These are phyloP conservation scores for Tuta absoluta DNA, from an alignment of 2,888 invertebrate genomes.

Conservation along the genomic window DNA sequence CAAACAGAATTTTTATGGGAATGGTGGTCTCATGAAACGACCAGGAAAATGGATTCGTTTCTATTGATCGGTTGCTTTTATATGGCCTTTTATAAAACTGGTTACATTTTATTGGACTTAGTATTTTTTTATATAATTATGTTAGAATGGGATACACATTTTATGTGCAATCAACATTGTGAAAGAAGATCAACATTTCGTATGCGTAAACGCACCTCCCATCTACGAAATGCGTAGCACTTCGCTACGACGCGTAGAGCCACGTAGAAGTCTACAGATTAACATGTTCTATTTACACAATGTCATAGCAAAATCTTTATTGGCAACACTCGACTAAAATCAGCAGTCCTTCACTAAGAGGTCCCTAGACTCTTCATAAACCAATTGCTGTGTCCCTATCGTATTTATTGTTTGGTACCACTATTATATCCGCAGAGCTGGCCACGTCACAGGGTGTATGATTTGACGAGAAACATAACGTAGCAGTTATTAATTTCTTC, in stretches of 20 bases:
- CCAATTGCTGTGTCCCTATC: constrained; percentile 76
- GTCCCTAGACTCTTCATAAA: constrained; percentile 73
- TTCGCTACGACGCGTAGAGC: background rate
- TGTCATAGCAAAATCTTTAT: constrained; percentile 1
- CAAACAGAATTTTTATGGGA: no score
- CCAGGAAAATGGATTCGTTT: background rate
- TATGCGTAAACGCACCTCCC: no score
- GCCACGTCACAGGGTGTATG: constrained; percentile 24
- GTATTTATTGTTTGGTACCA: constrained; percentile 75
- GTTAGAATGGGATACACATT: no score
- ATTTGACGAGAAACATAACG: no score
- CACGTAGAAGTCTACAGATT: background rate
- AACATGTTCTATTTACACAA: constrained; percentile 2
- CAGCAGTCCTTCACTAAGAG: constrained; percentile 43
- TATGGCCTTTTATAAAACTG: no score
- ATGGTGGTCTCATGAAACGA: background rate
- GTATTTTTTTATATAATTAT: no score
- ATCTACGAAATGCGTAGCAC: background rate
- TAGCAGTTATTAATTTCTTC: no score
- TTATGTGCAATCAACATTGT: no score
- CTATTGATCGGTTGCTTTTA: background rate
- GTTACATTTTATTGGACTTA: no score
- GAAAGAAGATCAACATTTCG: no score
- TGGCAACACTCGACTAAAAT: constrained; percentile 12
- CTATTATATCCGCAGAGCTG: constrained; percentile 54